These are phyloP conservation scores for Xestobium rufovillosum DNA, from an alignment of 2,888 invertebrate species.

Conservation along the genomic window DNA sequence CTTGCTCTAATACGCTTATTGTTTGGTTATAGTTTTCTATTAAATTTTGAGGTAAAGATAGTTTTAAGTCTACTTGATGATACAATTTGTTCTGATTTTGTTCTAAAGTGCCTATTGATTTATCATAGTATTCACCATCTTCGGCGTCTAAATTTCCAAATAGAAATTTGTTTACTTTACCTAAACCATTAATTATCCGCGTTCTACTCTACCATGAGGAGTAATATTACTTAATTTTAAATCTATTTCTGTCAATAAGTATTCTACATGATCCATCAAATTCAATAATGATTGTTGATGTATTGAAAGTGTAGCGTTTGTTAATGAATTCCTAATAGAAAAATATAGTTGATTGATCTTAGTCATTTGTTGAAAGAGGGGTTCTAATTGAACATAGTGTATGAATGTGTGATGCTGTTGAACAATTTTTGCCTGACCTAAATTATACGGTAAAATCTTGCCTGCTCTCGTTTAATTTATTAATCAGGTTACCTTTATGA, in stretches of 20 bases:
- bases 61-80: constrained; percentile 4
- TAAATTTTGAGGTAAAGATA: constrained; percentile 7
- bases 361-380: no score
- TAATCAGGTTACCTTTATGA: no score
- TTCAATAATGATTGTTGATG: no score
- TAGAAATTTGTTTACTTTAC: constrained; percentile 14
- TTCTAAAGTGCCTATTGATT: constrained; percentile 8
- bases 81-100: constrained; percentile 14
- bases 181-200: constrained; percentile 11
- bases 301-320: no score
- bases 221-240: constrained; percentile 3
- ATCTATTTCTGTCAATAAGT: constrained; percentile 1
- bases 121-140: constrained; percentile 10
- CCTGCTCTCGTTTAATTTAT: no score
- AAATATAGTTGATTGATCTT: no score
- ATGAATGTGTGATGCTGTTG: no score
- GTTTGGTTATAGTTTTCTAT: constrained; percentile 4
- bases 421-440: no score
- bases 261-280: neutral
- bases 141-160: constrained; percentile 14
- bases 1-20: neutral
- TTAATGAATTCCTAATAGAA: no score
- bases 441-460: no score
- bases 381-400: no score
- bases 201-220: constrained; percentile 5